phyloP scores from a whole-genome alignment of 2,888 invertebrate genomes.

The Alsophila aescularia region DNA sequence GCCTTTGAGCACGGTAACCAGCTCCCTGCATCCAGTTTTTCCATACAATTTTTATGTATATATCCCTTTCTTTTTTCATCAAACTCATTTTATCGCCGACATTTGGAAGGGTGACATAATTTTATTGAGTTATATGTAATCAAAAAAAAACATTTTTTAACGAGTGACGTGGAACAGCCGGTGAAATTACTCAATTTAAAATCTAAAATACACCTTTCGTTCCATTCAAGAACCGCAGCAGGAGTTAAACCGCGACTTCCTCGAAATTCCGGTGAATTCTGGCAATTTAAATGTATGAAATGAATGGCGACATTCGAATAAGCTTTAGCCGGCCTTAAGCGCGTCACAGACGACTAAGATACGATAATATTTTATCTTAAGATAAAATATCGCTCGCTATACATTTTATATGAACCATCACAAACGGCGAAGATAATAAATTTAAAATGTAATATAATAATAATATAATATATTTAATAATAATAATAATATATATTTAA shows the following conservation, averaged over 20 bases:
- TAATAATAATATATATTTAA: too few relatives aligned
- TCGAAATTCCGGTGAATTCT: constrained; percentile 9
- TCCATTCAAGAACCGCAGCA: constrained; percentile 4
- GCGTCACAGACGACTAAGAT: too few relatives aligned
- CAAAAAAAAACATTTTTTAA: not conserved
- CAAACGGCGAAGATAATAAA: too few relatives aligned
- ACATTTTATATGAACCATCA: too few relatives aligned
- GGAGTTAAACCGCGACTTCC: not conserved
- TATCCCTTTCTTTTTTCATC: not conserved
- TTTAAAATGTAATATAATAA: too few relatives aligned
- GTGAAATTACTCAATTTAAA: constrained; percentile 6
- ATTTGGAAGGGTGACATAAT: constrained; percentile 6
- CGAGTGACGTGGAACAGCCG: constrained; percentile 3
- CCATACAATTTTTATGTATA: not conserved
- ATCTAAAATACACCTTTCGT: constrained; percentile 16
- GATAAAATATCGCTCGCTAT: too few relatives aligned
- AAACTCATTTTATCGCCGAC: not conserved
- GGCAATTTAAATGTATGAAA: constrained; percentile 19
- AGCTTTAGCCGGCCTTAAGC: too few relatives aligned
- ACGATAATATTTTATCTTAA: too few relatives aligned
- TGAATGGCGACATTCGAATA: constrained; percentile 21
- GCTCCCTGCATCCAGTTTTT: too few relatives aligned
- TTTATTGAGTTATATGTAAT: constrained; percentile 12
- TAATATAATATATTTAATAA: too few relatives aligned
- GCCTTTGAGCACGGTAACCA: too few relatives aligned